Conservation (phyloP, 2,797 vertebrate species). For the Alectoris magna region DNA sequence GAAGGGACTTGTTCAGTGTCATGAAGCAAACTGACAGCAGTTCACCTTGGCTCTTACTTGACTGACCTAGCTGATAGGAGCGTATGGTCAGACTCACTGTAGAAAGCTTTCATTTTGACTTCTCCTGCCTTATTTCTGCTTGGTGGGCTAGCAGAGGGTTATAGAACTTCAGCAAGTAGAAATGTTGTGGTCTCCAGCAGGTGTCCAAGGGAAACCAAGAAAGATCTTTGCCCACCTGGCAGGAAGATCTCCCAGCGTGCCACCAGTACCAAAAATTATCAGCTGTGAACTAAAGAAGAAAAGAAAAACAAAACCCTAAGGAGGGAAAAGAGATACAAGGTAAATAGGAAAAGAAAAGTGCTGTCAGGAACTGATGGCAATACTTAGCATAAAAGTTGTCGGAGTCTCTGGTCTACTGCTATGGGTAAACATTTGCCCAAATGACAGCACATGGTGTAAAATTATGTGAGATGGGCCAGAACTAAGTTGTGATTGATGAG, state of each 20-base stretch:
- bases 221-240: background rate
- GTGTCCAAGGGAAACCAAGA: background rate
- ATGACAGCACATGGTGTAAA: conserved; percentile 11
- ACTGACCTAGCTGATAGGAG: background rate
- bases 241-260: background rate
- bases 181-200: background rate
- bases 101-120: background rate
- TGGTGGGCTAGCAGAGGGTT: background rate
- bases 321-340: background rate
- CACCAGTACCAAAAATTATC: background rate
- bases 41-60: background rate
- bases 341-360: background rate
- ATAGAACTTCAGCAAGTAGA: background rate
- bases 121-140: background rate
- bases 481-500: conserved; percentile 56
- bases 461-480: conserved; percentile 52
- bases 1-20: background rate
- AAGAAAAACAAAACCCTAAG: background rate
- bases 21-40: background rate
- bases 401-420: conserved; percentile 18
- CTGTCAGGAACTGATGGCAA: background rate
- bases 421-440: conserved; percentile 29
- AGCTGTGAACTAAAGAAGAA: background rate
- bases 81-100: background rate
- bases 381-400: background rate